A percentile compares a stretch with the other conserved stretches of the same genome.
These are phyloP conservation scores for Myotis yumanensis DNA, from an alignment of 2,113 vertebrate species.

Conservation along the genomic window DNA sequence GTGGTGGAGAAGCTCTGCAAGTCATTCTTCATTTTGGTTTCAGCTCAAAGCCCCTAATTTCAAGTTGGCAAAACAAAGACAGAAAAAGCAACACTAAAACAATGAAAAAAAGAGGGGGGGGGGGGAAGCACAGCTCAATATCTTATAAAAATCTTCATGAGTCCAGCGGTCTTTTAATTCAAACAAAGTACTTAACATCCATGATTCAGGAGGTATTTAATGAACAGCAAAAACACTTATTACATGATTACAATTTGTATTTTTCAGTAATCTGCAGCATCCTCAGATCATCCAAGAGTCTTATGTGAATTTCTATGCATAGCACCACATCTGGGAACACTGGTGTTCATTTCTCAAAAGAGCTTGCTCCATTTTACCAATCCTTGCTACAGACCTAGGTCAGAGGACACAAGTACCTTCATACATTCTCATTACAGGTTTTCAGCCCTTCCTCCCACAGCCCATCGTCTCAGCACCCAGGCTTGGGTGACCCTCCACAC, in stretches of 20 bases:
- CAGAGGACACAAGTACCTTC: neutral
- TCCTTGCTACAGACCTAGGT: neutral
- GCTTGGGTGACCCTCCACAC: too few relatives aligned
- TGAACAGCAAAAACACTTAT: neutral
- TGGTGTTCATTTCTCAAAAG: neutral
- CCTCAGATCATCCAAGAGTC: neutral
- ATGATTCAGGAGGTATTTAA: neutral
- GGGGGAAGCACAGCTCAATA: neutral
- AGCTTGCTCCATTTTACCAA: neutral
- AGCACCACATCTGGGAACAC: neutral
- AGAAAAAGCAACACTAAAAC: neutral
- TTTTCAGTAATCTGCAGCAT: neutral
- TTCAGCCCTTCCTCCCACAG: neutral
- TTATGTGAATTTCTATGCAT: neutral
- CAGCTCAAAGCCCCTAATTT: neutral
- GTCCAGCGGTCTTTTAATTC: conserved; percentile 28
- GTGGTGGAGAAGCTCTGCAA: neutral
- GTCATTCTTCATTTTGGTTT: conserved; percentile 16
- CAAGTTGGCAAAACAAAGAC: conserved; percentile 35
- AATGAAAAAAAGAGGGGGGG: neutral
- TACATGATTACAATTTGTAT: neutral
- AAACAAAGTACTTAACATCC: neutral
- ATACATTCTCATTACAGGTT: neutral
- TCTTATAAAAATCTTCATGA: neutral
- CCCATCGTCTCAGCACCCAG: neutral